A percentile compares a stretch with the other conserved stretches of the same genome.
Evolutionary conservation across 2,113 vertebrate species (phyloP).

Genomic region (Hippocampus guttulatus): DNA sequence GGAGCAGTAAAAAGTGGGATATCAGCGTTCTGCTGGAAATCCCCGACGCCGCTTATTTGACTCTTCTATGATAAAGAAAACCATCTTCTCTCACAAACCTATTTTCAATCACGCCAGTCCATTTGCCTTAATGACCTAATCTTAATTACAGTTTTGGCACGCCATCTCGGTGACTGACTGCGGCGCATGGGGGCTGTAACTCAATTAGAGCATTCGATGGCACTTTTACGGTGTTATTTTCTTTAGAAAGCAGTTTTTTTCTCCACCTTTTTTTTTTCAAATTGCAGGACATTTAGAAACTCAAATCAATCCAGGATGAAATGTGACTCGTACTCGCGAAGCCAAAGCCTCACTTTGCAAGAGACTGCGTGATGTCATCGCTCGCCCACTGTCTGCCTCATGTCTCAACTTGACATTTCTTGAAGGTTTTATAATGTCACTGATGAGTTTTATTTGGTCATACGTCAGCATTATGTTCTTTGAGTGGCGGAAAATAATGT

Average conservation of each 20-base stretch:
- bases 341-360: neutral
- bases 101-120: neutral
- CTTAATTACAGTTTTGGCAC: conserved; percentile 48
- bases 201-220: conserved; percentile 42
- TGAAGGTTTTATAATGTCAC: too few relatives aligned
- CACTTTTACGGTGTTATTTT: conserved; percentile 35
- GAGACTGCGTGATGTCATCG: conserved; percentile 24
- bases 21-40: neutral
- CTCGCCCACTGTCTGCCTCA: conserved; percentile 47
- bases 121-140: conserved; percentile 28
- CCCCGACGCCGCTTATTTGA: neutral
- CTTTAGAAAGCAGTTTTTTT: conserved; percentile 6
- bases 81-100: conserved; percentile 18
- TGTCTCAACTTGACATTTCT: conserved; percentile 11
- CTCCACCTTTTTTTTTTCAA: conserved; percentile 7
- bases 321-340: neutral
- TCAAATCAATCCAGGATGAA: neutral
- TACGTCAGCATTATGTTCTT: too few relatives aligned
- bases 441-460: too few relatives aligned
- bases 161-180: conserved; percentile 13
- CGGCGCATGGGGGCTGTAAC: conserved; percentile 31
- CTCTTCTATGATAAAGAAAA: neutral
- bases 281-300: neutral
- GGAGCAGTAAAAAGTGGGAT: conserved; percentile 13
- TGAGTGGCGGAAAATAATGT: too few relatives aligned